A percentile compares a stretch with the other conserved stretches of the same genome.
Evolutionary conservation across 2,797 vertebrate species (phyloP).

Genomic region (Aplochiton taeniatus): DNA sequence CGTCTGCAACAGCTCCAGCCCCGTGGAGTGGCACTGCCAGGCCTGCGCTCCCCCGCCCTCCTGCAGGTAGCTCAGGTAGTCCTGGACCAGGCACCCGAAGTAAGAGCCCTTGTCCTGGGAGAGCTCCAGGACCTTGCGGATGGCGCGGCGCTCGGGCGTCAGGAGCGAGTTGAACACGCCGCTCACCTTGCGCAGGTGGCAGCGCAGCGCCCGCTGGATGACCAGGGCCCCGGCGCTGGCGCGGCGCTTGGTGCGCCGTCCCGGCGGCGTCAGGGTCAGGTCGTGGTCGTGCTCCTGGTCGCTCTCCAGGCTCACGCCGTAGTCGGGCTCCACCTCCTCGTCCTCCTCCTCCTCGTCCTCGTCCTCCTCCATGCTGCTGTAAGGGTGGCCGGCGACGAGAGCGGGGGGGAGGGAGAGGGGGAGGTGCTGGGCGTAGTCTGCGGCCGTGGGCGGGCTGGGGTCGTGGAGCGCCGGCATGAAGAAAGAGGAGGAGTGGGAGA

Average conservation of each 20-base stretch:
- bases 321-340: constrained; percentile 52
- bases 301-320: constrained; percentile 74
- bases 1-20: constrained; percentile 90
- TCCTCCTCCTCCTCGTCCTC: constrained; percentile 73
- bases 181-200: constrained; percentile 86
- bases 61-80: constrained; percentile 89
- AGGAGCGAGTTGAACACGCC: constrained; percentile 89
- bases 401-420: constrained; percentile 63
- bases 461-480: constrained; percentile 60
- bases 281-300: constrained; percentile 83
- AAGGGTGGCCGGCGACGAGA: constrained; percentile 17
- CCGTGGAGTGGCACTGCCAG: constrained; percentile 79
- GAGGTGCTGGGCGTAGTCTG: constrained; percentile 73
- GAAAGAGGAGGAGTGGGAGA: constrained; percentile 74
- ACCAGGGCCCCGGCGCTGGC: constrained; percentile 73
- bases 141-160: constrained; percentile 88
- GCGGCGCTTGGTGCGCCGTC: constrained; percentile 76
- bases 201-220: constrained; percentile 84
- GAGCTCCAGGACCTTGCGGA: constrained; percentile 83
- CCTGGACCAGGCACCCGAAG: constrained; percentile 91
- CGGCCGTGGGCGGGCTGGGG: constrained; percentile 57
- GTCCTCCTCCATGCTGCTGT: constrained; percentile 84
- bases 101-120: constrained; percentile 87
- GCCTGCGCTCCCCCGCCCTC: constrained; percentile 81
- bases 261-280: constrained; percentile 61